Percentiles rank a stretch among this genome's conserved stretches.
Conservation (phyloP, 2,888 invertebrate genomes). For the Xanthia togata region DNA sequence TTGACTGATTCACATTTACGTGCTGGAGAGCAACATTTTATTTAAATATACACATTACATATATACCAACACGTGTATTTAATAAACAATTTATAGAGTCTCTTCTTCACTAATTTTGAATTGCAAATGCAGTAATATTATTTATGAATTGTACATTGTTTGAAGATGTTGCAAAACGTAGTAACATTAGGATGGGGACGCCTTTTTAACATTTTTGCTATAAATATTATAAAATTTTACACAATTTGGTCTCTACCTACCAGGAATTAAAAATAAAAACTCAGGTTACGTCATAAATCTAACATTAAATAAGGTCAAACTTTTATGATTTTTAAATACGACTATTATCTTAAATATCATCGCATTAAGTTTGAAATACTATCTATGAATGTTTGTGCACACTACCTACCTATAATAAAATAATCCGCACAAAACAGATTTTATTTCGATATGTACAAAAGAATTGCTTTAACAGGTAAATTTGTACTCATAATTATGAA, state of each 20-base stretch:
- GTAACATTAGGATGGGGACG: background rate
- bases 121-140: slow-evolving; percentile 31
- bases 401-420: background rate
- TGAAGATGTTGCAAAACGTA: slow-evolving; percentile 2
- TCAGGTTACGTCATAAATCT: background rate
- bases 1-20: background rate
- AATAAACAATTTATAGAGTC: slow-evolving; percentile 21
- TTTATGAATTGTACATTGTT: slow-evolving; percentile 34
- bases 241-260: background rate
- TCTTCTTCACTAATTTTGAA: slow-evolving; percentile 31
- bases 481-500: too few relatives aligned
- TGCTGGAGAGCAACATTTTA: background rate
- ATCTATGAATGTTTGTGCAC: background rate
- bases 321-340: slow-evolving; percentile 32
- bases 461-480: background rate
- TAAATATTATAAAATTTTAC: background rate
- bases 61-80: slow-evolving; percentile 28
- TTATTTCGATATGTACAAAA: background rate
- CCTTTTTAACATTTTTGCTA: background rate
- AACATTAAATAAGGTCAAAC: background rate
- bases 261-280: background rate
- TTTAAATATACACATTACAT: background rate
- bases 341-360: slow-evolving; percentile 32
- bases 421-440: background rate
- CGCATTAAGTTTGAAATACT: slow-evolving; percentile 5